These are phyloP conservation scores for Mustela lutreola DNA, from an alignment of 2,113 vertebrate genomes.

Conservation along the genomic window DNA sequence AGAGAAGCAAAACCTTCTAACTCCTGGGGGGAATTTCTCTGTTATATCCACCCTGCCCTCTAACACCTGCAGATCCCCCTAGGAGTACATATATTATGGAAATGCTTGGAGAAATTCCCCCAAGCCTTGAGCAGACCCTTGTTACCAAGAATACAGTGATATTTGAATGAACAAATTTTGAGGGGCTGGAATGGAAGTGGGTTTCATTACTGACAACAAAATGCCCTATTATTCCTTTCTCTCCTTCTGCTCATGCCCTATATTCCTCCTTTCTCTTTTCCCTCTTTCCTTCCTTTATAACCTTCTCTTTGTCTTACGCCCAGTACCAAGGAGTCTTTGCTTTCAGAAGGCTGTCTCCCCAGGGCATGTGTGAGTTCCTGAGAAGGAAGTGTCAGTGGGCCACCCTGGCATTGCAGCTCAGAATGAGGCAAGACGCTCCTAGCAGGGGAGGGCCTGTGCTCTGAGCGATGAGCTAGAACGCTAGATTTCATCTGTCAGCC, in stretches of 20 bases:
- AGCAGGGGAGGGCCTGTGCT: background rate
- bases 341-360: background rate
- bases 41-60: background rate
- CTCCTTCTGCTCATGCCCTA: background rate
- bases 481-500: conserved; percentile 64
- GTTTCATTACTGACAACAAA: background rate
- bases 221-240: background rate
- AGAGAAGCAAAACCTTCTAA: background rate
- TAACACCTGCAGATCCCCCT: background rate
- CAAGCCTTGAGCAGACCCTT: background rate
- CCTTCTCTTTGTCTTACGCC: background rate
- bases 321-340: background rate
- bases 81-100: background rate
- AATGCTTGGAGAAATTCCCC: background rate
- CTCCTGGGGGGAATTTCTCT: background rate
- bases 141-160: background rate
- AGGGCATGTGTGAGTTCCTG: conserved; percentile 17
- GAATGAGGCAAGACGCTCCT: conserved; percentile 60
- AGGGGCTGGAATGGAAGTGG: background rate
- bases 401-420: background rate
- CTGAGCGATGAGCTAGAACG: conserved; percentile 48
- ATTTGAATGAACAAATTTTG: background rate
- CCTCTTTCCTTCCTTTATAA: background rate
- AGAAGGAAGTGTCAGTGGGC: conserved; percentile 33
- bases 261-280: background rate